Percentiles rank a stretch among this genome's conserved stretches.
These are phyloP conservation scores for Battus philenor DNA, from an alignment of 1,140 invertebrate genomes.

Conservation along the genomic window DNA sequence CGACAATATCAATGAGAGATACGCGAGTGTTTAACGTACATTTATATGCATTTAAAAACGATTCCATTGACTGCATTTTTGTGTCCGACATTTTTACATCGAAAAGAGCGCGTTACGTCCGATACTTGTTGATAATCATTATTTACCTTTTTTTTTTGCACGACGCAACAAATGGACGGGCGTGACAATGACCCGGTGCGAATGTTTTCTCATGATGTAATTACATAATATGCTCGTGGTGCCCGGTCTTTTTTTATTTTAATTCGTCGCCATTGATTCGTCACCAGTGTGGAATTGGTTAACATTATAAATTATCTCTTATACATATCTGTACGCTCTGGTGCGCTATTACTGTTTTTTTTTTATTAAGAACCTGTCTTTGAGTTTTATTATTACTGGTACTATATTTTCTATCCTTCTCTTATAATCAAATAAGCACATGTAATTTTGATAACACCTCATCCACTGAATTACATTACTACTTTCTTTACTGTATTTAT, in stretches of 20 bases:
- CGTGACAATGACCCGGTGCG: constrained; percentile 11
- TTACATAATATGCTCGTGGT: not conserved
- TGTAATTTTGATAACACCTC: too few relatives aligned
- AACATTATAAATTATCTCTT: too few relatives aligned
- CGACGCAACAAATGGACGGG: constrained; percentile 1
- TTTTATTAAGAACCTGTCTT: too few relatives aligned
- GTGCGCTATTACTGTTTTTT: too few relatives aligned
- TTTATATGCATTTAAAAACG: constrained; percentile 58
- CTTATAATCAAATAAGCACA: too few relatives aligned
- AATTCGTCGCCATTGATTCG: too few relatives aligned
- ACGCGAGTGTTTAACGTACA: constrained; percentile 52
- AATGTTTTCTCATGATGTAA: not conserved
- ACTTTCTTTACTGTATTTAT: too few relatives aligned
- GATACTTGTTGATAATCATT: constrained; percentile 19
- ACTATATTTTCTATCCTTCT: too few relatives aligned
- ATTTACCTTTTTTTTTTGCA: constrained; percentile 12
- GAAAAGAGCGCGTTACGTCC: constrained; percentile 18
- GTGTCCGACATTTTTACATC: constrained; percentile 28
- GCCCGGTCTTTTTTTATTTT: not conserved
- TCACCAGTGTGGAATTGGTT: too few relatives aligned
- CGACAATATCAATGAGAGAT: constrained; percentile 72
- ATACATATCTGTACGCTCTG: too few relatives aligned
- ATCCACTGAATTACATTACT: too few relatives aligned
- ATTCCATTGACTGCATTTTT: constrained; percentile 37
- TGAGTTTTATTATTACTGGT: too few relatives aligned